Evolutionary conservation across 2,797 vertebrate species (phyloP).

Genomic region (Triplophysa bombifrons): DNA sequence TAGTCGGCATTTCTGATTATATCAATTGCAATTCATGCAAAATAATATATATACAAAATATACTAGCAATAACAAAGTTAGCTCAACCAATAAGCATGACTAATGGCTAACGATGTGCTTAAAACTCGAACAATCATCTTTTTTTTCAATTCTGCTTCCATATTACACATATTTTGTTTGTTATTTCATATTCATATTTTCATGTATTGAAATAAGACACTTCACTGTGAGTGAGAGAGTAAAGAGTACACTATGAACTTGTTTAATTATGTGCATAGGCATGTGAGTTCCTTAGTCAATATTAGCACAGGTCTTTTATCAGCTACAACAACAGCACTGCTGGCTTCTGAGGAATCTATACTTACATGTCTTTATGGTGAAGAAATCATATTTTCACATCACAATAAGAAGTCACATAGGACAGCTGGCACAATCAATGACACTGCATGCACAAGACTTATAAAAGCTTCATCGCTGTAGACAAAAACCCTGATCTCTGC

Average conservation of each 20-base stretch:
- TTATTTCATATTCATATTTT: too few species aligned
- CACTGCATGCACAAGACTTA: not conserved
- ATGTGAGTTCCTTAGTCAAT: constrained; percentile 26
- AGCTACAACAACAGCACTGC: not conserved
- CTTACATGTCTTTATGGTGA: not conserved
- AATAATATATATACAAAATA: too few species aligned
- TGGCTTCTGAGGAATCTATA: not conserved
- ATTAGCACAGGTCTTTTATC: constrained; percentile 28
- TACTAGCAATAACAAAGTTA: too few species aligned
- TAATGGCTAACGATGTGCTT: too few species aligned
- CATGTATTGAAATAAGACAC: too few species aligned
- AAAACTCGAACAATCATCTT: too few species aligned
- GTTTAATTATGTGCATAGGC: not conserved
- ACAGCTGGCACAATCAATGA: not conserved
- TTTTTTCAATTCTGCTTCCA: too few species aligned
- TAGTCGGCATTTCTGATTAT: too few species aligned
- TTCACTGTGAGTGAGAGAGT: not conserved
- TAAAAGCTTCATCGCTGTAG: not conserved
- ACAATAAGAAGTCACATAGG: not conserved
- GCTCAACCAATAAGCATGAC: too few species aligned
- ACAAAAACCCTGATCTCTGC: not conserved
- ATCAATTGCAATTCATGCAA: too few species aligned
- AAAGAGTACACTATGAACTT: not conserved
- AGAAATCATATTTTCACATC: not conserved
- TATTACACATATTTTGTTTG: too few species aligned